Base-by-base conservation (phyloP, 64 coral and sea anemone species). In the Cladopsammia gracilis region DNA sequence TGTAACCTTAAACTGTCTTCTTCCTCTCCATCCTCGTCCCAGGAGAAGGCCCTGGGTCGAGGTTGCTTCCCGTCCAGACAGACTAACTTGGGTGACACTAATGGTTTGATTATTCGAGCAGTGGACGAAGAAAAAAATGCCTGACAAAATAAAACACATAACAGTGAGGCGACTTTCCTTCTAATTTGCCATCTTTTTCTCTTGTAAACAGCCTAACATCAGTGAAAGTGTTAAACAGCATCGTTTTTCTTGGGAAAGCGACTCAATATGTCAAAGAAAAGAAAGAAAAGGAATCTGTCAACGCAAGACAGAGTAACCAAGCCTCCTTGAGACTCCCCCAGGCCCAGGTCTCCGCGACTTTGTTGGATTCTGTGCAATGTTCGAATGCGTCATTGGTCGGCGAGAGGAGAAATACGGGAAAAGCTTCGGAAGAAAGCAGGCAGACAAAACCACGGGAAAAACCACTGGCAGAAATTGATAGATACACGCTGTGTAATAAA, bases 401-500 rank as follows among this genome's bases (percentile, higher is more conserved):
- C 44, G 85, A 92, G 54, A 65, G 60, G 53, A 83, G 65, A 56
- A 61, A 48, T 2, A 44, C 48, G 8, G 57, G 19, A 20, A 14
- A 67, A 26, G 76, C 67, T n/a, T 54, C 73, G 10, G 71, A 62
- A 5, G 81, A 91, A 7, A 75, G 73, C n/a, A 49, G 19, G 6
- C 48, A 73, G 13, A 79, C 79, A 49, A 89, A 87, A 62, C 82
- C 70, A 25, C 90, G 76, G 44, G 73, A 82, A 26, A 98, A 98
- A 73, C 76, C 90, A 67, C 87, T 98, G 3, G 91, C 93, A 64
- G 97, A 98, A 70, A 98, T 98, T 13, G 90, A 98, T 65, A 82
- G 97, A 70, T 98, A 98, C 26, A 98, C 97, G 25, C 94, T 98
- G 25, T 98, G 96, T 51, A 98, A 94, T 25, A 98, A 98, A 69